These are phyloP conservation scores for Nudaria mundana DNA, from an alignment of 2,888 invertebrate genomes.

Conservation along the genomic window DNA sequence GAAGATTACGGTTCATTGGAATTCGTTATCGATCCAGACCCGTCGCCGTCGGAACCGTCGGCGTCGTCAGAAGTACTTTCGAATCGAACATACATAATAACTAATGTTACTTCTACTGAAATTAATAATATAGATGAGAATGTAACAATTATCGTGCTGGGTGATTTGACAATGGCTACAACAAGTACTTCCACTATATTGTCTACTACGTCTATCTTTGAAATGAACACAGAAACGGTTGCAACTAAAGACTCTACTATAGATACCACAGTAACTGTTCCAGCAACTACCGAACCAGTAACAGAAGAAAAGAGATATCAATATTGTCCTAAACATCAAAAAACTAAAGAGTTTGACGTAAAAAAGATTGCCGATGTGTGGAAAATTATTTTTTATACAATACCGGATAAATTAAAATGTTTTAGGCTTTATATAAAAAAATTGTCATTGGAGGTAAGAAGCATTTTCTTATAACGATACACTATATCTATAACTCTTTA, in stretches of 20 bases:
- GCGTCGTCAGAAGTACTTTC: neutral
- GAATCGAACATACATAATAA: neutral
- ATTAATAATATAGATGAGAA: conserved; percentile 1
- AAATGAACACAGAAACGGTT: neutral
- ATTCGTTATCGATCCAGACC: conserved; percentile 1
- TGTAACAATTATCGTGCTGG: conserved; percentile 1
- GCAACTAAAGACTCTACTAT: neutral
- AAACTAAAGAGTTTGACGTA: conserved; percentile 20
- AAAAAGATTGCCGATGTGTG: conserved; percentile 41
- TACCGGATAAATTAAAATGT: conserved; percentile 37
- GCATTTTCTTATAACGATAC: neutral
- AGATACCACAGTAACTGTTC: neutral
- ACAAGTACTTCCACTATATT: neutral
- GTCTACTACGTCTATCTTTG: neutral
- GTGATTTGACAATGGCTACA: conserved; percentile 1
- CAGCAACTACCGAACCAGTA: neutral
- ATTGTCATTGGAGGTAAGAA: conserved; percentile 33
- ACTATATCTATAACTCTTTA: no score
- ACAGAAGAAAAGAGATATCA: neutral
- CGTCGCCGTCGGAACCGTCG: neutral
- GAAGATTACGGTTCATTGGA: conserved; percentile 11
- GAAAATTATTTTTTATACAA: conserved; percentile 42
- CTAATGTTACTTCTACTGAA: conserved; percentile 1
- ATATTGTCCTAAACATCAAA: conserved; percentile 23
- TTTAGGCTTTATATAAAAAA: conserved; percentile 42